Base-by-base conservation (phyloP, 2,797 vertebrate species). In the Carapus acus region DNA sequence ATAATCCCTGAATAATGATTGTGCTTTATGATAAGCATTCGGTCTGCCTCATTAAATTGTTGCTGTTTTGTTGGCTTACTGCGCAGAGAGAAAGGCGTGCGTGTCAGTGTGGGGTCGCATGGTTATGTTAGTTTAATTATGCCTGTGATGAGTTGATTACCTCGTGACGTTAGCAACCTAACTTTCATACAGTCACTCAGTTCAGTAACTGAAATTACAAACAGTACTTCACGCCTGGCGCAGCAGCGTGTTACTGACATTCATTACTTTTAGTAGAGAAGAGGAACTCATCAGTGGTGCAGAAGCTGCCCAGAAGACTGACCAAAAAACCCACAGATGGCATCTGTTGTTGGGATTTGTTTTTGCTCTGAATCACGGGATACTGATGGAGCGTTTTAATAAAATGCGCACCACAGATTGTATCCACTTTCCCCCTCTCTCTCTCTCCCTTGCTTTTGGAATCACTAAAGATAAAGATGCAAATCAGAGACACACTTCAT, bases 1-100 rank as follows among this genome's bases (percentile, higher is more conserved):
- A 68, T 80, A 83, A 81, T 79, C 83, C 75, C 80, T 36, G 56
- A 79, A 67, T 71, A 73, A 69, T 70, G 57, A 65, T 80, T 76
- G 58, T 69, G 71, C 74, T 80, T 82, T 73, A 81, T 59, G 72
- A 69, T 67, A 51, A 73, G 71, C 72, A 54, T 73, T 81, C 55
- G 68, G 54, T 67, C 58, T 58, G 70, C 43, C 63, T 80, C 66
- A 62, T 85, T 76, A 70, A 58, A 12, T 49, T 54, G 12, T 59
- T 7, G 27, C 58, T 49, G 53, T 61, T 62, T 63, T 61, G 27
- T 56, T 14, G 3, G 45, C 49, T 15, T 24, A 16, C 50, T 37
- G 61, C 54, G 43, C 52, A 13, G 56, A 66, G 52, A 48, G 24
- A 40, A 47, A 55, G 41, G 44, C 31, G 4, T 27, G 17, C 42